Percentiles rank a stretch among this genome's conserved stretches.
Conservation (phyloP, 2,888 invertebrate genomes). For the Erebia epiphron region DNA sequence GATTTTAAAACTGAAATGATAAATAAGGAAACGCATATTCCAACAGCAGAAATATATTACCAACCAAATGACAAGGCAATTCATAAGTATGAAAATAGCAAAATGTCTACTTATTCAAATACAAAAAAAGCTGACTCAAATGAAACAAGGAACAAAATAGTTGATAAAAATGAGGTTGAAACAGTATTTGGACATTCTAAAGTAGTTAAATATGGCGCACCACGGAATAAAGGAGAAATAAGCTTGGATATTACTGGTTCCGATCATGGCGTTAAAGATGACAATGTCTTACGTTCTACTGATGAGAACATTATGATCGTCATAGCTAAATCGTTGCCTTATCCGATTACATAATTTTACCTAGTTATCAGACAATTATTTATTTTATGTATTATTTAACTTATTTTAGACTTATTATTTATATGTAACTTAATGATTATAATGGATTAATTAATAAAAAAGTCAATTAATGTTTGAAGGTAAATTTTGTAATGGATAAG, state of each 20-base stretch:
- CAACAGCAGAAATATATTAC: constrained; percentile 13
- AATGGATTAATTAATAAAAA: no score
- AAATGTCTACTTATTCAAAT: constrained; percentile 26
- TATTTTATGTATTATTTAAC: neutral
- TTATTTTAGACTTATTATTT: neutral
- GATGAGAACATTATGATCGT: constrained; percentile 6
- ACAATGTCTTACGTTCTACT: neutral
- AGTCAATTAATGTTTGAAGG: no score
- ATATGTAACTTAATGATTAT: no score
- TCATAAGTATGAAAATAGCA: constrained; percentile 15
- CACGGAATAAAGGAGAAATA: neutral
- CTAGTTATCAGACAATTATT: neutral
- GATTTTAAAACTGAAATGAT: constrained; percentile 64
- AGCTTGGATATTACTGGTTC: neutral
- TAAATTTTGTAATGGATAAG: no score
- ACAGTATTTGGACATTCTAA: constrained; percentile 66
- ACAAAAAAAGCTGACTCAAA: constrained; percentile 26
- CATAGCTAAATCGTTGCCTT: constrained; percentile 14
- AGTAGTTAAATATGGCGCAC: constrained; percentile 59
- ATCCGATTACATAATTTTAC: neutral
- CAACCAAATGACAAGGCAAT: constrained; percentile 15
- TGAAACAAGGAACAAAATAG: constrained; percentile 28
- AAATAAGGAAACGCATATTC: constrained; percentile 39
- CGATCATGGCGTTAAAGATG: neutral
- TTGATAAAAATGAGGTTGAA: constrained; percentile 48